Evolutionary conservation across 1,140 invertebrate species (phyloP), one percentile per base, ranked within the genome.

Genomic region (Scaptodrosophila lebanonensis): DNA sequence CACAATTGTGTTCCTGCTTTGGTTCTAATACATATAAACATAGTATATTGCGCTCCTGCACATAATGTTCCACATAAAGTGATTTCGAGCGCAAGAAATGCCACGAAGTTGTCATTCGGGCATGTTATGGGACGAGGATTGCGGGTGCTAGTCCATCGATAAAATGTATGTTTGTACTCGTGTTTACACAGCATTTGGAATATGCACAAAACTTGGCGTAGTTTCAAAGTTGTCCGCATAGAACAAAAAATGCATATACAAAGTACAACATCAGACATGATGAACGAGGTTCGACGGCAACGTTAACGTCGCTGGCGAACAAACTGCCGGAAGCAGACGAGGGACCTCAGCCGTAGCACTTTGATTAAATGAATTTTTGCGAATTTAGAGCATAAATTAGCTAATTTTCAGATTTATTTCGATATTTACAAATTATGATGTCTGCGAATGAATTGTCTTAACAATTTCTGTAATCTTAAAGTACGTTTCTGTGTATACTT

Each of bases 21-120:
- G n/a, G n/a, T n/a, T n/a, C n/a, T n/a, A n/a, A n/a, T n/a, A n/a
- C n/a, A n/a, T n/a, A n/a, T n/a, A n/a, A n/a, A n/a, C n/a, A n/a
- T n/a, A n/a, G n/a, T n/a, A n/a, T n/a, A n/a, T n/a, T n/a, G n/a
- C n/a, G n/a, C n/a, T n/a, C n/a, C 67, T 77, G 72, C 72, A 82
- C 64, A 43, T 73, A 79, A 79, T n/a, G n/a, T 79, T 82, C 64
- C 73, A 79, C 69, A 79, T 79, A 68, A 79, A 79, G 75, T 79
- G 75, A 79, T 79, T 79, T 79, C 68, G 38, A 82, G 73, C 73
- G 75, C 82, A 73, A 82, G 73, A 79, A 79, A 82, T 69, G 65
- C 51, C 68, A 48, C 47, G 38, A 45, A 12, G 27, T 3, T 8
- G 22, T 25, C 3, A 8, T 25, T 3, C 3, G 22, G 22, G 22